Conservation (phyloP, 2,113 vertebrate species). For the Amazona vittata region DNA sequence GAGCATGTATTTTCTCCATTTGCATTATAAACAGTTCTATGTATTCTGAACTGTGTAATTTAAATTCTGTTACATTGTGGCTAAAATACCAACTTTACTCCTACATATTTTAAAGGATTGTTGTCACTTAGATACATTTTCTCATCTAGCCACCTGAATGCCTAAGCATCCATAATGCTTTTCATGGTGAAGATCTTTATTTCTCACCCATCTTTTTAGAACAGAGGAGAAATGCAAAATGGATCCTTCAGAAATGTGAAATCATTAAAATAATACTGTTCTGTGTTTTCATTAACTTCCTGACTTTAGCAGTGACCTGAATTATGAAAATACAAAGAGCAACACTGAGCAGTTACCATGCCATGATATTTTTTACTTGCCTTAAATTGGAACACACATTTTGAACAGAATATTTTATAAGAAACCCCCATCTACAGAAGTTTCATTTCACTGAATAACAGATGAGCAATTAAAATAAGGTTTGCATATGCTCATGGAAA, state of each 20-base stretch:
- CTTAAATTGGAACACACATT: not conserved
- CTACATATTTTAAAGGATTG: not conserved
- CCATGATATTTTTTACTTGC: not conserved
- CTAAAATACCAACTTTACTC: not conserved
- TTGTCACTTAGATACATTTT: not conserved
- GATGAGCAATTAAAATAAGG: not conserved
- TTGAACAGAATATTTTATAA: not conserved
- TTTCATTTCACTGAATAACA: not conserved
- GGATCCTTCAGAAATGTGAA: not conserved
- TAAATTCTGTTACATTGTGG: not conserved
- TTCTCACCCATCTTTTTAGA: not conserved
- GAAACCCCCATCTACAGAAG: not conserved
- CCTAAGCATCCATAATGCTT: not conserved
- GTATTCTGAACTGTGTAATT: rapidly evolving
- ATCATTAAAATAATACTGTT: not conserved
- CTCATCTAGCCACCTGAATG: not conserved
- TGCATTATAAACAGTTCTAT: not conserved
- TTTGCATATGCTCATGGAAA: not conserved
- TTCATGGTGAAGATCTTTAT: not conserved
- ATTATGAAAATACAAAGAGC: not conserved
- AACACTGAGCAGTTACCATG: not conserved
- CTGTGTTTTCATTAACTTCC: not conserved
- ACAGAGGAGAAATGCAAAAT: not conserved
- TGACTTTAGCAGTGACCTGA: not conserved
- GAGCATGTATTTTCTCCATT: rapidly evolving